A percentile compares a stretch with the other conserved stretches of the same genome.
Conservation (phyloP, 2,797 vertebrate genomes). For the Muraenolepis orangiensis region DNA sequence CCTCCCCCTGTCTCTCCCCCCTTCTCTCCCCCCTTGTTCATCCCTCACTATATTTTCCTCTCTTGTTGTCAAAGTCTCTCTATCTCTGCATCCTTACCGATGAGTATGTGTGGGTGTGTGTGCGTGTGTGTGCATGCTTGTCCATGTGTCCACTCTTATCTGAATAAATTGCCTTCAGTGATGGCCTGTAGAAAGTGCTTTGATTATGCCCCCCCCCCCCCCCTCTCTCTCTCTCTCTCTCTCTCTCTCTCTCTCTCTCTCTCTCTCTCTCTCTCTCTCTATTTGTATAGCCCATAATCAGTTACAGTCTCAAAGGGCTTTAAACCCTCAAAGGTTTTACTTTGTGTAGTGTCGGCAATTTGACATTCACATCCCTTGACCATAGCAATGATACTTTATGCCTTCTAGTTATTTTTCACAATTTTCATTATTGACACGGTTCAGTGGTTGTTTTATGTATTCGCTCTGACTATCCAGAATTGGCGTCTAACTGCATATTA, state of each 20-base stretch:
- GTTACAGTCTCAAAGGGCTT: no score
- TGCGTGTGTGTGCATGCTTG: slow-evolving; percentile 8
- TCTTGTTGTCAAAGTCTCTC: no score
- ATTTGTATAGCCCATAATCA: no score
- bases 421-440: neutral
- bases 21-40: no score
- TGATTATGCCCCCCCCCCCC: slow-evolving; percentile 29
- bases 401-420: neutral
- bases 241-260: slow-evolving; percentile 18
- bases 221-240: slow-evolving; percentile 18
- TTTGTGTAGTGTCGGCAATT: neutral
- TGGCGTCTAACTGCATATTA: neutral
- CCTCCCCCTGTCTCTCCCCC: no score
- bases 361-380: neutral
- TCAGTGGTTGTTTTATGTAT: neutral
- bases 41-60: no score
- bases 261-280: slow-evolving; percentile 5
- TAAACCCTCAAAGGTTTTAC: no score
- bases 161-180: slow-evolving; percentile 52
- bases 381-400: neutral
- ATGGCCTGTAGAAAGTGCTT: slow-evolving; percentile 45
- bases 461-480: no score
- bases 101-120: neutral
- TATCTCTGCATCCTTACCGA: neutral
- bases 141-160: slow-evolving; percentile 34